Percentiles rank a stretch among this genome's conserved stretches.
Evolutionary conservation across 2,888 invertebrate species (phyloP).

Genomic region (Acanthosepion esculentum): DNA sequence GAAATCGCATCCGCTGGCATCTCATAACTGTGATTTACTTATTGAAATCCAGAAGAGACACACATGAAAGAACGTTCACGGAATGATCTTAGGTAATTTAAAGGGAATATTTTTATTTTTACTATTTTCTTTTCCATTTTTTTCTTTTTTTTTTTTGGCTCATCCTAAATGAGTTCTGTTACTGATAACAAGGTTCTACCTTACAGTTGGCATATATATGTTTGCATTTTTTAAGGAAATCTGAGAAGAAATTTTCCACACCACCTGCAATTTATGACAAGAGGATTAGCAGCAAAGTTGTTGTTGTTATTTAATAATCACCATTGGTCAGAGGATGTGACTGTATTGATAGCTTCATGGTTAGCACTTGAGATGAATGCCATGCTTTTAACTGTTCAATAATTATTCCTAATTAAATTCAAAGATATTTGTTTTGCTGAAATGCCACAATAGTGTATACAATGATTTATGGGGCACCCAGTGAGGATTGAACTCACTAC

Average conservation of each 20-base stretch:
- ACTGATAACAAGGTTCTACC: not conserved
- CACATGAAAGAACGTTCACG: not conserved
- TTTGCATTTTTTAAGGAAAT: not conserved
- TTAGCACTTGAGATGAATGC: not conserved
- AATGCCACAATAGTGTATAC: too few relatives aligned
- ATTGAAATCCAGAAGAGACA: not conserved
- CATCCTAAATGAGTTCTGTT: not conserved
- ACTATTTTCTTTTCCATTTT: not conserved
- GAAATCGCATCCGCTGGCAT: not conserved
- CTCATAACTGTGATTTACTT: not conserved
- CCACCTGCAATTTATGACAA: constrained; percentile 18
- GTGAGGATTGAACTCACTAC: too few relatives aligned
- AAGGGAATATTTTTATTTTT: not conserved
- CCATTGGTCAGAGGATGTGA: not conserved
- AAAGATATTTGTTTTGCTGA: too few relatives aligned
- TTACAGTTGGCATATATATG: not conserved
- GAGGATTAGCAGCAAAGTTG: not conserved
- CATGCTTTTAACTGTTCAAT: not conserved
- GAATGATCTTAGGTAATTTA: not conserved
- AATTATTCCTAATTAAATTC: too few relatives aligned
- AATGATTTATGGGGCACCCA: too few relatives aligned
- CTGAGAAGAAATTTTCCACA: not conserved
- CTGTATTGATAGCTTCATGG: not conserved
- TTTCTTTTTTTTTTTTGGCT: not conserved
- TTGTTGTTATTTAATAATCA: constrained; percentile 21